These are phyloP conservation scores for Picathartes gymnocephalus DNA, from an alignment of 2,113 vertebrate species.

Conservation along the genomic window DNA sequence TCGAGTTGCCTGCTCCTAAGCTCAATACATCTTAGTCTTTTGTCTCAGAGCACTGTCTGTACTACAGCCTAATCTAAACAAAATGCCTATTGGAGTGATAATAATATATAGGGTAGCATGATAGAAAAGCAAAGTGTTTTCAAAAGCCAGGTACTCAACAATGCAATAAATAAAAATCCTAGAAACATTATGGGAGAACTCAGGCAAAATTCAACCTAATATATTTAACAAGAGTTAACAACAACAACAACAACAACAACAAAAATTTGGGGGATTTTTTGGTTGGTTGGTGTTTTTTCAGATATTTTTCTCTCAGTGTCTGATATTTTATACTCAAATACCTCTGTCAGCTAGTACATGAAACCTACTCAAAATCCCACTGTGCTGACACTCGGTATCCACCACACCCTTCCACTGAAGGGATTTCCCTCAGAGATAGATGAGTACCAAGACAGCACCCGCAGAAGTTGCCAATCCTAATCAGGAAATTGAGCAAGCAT, in stretches of 20 bases:
- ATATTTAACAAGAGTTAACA: not conserved
- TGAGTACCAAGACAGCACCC: not conserved
- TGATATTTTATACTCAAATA: not conserved
- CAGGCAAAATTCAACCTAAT: not conserved
- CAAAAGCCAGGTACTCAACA: not conserved
- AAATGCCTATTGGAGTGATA: not conserved
- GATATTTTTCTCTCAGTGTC: not conserved
- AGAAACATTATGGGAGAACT: not conserved
- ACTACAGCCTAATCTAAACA: not conserved
- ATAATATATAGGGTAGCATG: not conserved
- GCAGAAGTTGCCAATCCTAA: not conserved
- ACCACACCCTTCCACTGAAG: not conserved
- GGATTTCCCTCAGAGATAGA: not conserved
- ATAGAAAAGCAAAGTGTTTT: not conserved
- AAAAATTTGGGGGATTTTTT: not conserved
- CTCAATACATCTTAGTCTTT: not conserved
- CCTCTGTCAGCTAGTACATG: not conserved
- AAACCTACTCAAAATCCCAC: not conserved
- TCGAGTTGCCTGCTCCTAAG: not conserved
- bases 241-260: not conserved
- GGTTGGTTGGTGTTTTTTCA: not conserved
- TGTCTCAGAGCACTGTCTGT: not conserved
- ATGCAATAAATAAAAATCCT: not conserved
- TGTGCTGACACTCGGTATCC: not conserved
- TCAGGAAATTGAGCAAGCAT: not conserved